A percentile compares a stretch with the other conserved stretches of the same genome.
phyloP scores from a whole-genome alignment of 2,113 vertebrate genomes.

The Chloroceryle aenea region DNA sequence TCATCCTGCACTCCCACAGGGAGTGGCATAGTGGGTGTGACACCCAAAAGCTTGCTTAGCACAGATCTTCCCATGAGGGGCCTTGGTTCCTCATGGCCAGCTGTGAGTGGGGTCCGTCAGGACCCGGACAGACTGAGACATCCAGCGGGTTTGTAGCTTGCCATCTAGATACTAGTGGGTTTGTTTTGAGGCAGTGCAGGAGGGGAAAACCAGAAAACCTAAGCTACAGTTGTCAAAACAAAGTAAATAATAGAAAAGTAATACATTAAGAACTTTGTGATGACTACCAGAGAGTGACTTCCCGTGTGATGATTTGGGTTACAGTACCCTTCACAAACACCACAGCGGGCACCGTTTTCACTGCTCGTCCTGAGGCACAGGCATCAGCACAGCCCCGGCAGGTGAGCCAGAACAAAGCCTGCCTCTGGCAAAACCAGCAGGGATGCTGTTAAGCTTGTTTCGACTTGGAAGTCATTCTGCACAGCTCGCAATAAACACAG shows the following conservation, averaged over 20 bases:
- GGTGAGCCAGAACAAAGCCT: conserved; percentile 47
- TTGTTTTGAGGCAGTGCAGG: not conserved
- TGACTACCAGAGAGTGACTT: not conserved
- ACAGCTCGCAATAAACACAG: not conserved
- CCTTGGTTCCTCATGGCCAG: not conserved
- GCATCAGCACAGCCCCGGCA: not conserved
- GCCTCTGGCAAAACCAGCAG: conserved; percentile 27
- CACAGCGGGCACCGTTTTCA: not conserved
- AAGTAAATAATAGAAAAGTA: not conserved
- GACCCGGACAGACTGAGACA: rapidly evolving
- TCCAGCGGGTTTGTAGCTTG: not conserved
- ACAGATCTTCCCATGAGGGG: not conserved
- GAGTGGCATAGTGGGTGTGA: not conserved
- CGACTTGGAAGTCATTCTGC: conserved; percentile 6
- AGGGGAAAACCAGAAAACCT: not conserved
- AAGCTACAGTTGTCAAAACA: not conserved
- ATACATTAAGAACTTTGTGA: not conserved
- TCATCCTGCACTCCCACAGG: not conserved
- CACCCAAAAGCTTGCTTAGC: not conserved
- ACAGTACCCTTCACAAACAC: not conserved
- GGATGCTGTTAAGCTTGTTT: not conserved
- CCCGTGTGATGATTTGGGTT: not conserved
- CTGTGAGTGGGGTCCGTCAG: not conserved
- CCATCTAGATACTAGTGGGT: not conserved
- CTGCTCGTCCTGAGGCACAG: not conserved